phyloP scores from a whole-genome alignment of 2,888 invertebrate species.

The Tholera decimalis region DNA sequence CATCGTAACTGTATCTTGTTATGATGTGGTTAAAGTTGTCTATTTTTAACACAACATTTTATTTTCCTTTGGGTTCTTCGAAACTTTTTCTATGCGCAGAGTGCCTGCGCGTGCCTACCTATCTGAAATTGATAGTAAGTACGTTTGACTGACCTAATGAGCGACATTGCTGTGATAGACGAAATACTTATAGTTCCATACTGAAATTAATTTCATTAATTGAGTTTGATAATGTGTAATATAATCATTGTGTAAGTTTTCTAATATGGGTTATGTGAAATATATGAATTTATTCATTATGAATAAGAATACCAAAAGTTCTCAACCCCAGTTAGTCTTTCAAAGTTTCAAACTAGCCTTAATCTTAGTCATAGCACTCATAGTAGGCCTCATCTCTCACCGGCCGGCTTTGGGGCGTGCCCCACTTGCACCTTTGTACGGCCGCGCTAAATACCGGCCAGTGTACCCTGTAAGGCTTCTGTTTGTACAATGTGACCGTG shows the following conservation, averaged over 20 bases:
- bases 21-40: too few species aligned
- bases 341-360: constrained; percentile 16
- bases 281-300: too few species aligned
- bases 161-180: too few species aligned
- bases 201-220: too few species aligned
- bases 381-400: constrained; percentile 15
- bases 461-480: constrained; percentile 61
- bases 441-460: constrained; percentile 57
- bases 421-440: constrained; percentile 58
- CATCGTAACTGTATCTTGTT: too few species aligned
- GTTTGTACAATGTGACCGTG: constrained; percentile 51
- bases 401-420: constrained; percentile 39
- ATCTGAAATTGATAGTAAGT: too few species aligned
- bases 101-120: too few species aligned
- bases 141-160: too few species aligned
- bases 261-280: too few species aligned
- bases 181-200: too few species aligned
- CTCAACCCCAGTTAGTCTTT: constrained; percentile 9
- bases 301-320: not conserved
- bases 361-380: constrained; percentile 26
- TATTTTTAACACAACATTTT: not conserved
- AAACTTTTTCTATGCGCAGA: not conserved
- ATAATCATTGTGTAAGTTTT: too few species aligned
- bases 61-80: not conserved
- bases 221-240: too few species aligned